Evolutionary conservation across 2,113 vertebrate species (phyloP), one percentile per base, ranked within the genome.

Genomic region (Brachypteracias leptosomus): DNA sequence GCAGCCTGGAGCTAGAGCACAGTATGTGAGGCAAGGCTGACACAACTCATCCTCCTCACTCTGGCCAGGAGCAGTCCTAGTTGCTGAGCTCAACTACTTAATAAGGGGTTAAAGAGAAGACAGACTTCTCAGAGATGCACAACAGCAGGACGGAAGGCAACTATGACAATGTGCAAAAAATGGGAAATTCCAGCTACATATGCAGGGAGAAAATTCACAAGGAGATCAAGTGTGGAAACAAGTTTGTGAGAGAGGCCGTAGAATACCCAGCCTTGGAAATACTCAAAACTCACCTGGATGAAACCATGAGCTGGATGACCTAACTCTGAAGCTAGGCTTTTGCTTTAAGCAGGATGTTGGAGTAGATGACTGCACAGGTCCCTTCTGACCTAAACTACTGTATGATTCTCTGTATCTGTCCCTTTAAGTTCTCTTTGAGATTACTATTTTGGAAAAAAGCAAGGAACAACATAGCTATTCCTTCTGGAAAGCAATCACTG

Each of bases 11-110:
- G 10, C 21, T 44, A 16, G 8, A 33, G 16, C 0, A 8, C 0
- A 0, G 0, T 5, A 21, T 9, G 21, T n/a, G 22, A 66, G 17
- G 28, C 28, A 24, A 25, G 36, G 22, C 36, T 51, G 22, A 57
- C 55, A 59, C 25, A 63, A 12, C 9, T 55, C 11, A 25, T 3
- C 13, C 55, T 81, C 25, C 62, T 52, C 74, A 70, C 35, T 38
- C 31, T 16, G 46, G 21, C 24, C 65, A 78, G 52, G 22, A 66
- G 16, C 40, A 81, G 46, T 33, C 10, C 55, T 42, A 42, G 17
- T 3, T 65, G 28, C 44, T 51, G 29, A 10, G 42, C 25, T 74
- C 35, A 51, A 2, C 35, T 28, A 1, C 16, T 16, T 16, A 16
- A 57, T 51, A 65, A 16, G 7, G 11, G 24, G 3, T 9, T 28